Percentiles rank a stretch among this genome's conserved stretches.
Conservation (phyloP, 1,140 invertebrate species). For the Melipona quadrifasciata region DNA sequence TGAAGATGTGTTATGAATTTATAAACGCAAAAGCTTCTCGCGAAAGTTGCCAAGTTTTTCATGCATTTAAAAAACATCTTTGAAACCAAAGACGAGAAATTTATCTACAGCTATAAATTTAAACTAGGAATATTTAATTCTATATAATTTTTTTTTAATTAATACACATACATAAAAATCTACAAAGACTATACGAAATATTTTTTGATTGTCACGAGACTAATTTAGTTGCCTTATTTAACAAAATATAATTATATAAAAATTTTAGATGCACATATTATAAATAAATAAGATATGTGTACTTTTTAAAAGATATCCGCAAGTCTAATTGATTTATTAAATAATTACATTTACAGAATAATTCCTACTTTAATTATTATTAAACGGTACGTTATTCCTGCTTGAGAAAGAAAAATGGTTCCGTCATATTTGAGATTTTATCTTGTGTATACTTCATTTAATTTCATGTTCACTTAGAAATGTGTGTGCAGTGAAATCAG, state of each 20-base stretch:
- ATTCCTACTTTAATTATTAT: background rate
- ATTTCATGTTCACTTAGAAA: background rate
- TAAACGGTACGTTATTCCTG: background rate
- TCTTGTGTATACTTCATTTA: slow-evolving; percentile 16
- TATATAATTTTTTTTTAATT: too few relatives aligned
- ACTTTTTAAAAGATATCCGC: background rate
- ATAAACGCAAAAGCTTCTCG: too few relatives aligned
- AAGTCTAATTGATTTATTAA: background rate
- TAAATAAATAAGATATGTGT: too few relatives aligned
- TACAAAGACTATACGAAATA: background rate
- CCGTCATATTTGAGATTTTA: background rate
- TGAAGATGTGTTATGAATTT: background rate
- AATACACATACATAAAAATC: background rate
- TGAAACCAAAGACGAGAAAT: too few relatives aligned
- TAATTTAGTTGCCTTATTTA: background rate
- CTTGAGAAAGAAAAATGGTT: background rate
- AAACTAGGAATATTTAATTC: too few relatives aligned
- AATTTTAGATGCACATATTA: background rate
- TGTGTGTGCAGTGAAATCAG: slow-evolving; percentile 6
- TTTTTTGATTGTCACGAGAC: background rate
- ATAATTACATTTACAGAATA: background rate
- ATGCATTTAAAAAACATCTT: background rate
- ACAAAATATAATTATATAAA: background rate
- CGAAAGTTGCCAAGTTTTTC: background rate
- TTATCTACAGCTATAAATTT: too few relatives aligned